Evolutionary conservation across 2,888 invertebrate species (phyloP).

Genomic region (Pseudococcus jackbeardsleyi): DNA sequence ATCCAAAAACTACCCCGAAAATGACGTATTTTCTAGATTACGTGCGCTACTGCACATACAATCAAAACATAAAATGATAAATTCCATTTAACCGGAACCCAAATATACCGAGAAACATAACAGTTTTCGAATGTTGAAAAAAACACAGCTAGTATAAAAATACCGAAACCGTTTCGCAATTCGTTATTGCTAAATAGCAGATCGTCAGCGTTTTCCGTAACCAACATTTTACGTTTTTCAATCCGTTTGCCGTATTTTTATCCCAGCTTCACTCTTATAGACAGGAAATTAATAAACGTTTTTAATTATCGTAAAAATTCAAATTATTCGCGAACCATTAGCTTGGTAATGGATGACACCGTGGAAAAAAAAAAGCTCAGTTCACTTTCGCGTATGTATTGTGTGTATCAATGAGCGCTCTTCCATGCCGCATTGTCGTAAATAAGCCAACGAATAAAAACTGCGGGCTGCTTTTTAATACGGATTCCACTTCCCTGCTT

Average conservation of each 20-base stretch:
- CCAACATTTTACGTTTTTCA: slow-evolving; percentile 3
- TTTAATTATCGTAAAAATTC: slow-evolving; percentile 52
- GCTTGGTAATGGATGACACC: slow-evolving; percentile 28
- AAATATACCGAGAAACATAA: slow-evolving; percentile 24
- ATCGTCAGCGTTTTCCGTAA: slow-evolving; percentile 38
- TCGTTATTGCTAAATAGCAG: slow-evolving; percentile 30
- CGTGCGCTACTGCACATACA: not conserved
- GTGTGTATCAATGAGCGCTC: not conserved
- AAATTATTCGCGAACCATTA: slow-evolving; percentile 52
- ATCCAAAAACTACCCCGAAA: not conserved
- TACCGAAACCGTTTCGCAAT: slow-evolving; percentile 30
- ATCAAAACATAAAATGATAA: slow-evolving; percentile 43
- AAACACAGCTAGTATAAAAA: not conserved
- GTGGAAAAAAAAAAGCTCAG: not conserved
- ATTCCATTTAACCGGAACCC: slow-evolving; percentile 39
- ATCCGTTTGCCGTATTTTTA: slow-evolving; percentile 38
- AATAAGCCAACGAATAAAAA: slow-evolving; percentile 26
- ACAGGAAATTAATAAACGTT: slow-evolving; percentile 48
- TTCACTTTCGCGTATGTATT: slow-evolving; percentile 8
- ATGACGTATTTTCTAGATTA: not conserved
- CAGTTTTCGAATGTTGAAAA: not conserved
- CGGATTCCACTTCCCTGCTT: not conserved
- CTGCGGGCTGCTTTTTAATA: not conserved
- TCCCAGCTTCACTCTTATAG: slow-evolving; percentile 5
- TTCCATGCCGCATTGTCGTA: not conserved